These are phyloP conservation scores for Varroa destructor DNA, from an alignment of 1,140 invertebrate genomes.

Conservation along the genomic window DNA sequence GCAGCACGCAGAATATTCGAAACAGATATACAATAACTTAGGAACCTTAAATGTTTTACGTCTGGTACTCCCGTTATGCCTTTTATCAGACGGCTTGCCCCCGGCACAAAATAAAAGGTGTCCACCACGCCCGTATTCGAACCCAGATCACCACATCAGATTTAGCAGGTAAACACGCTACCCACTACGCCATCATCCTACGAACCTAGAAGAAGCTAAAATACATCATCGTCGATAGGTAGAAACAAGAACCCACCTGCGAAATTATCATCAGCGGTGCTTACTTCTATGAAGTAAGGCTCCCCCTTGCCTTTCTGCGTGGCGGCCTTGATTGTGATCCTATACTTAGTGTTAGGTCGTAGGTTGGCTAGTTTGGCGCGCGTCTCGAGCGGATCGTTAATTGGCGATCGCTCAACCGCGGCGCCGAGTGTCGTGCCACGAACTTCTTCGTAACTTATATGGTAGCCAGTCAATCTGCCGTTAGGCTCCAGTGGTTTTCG, in stretches of 20 bases:
- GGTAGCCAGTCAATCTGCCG: conserved; percentile 79
- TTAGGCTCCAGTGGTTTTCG: conserved; percentile 81
- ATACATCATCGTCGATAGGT: too few relatives aligned
- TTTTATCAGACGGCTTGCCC: background rate
- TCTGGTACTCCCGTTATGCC: too few relatives aligned
- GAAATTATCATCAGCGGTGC: conserved; percentile 32
- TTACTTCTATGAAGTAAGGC: conserved; percentile 37
- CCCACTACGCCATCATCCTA: conserved; percentile 30
- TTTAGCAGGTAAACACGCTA: conserved; percentile 28
- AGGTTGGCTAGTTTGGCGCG: conserved; percentile 69
- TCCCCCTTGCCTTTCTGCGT: conserved; percentile 68
- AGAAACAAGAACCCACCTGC: background rate
- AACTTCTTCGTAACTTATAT: conserved; percentile 67
- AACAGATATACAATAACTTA: too few relatives aligned
- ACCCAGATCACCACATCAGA: too few relatives aligned
- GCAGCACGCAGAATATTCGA: background rate
- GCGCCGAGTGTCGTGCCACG: conserved; percentile 45
- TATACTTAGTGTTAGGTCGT: conserved; percentile 69
- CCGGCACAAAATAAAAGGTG: background rate
- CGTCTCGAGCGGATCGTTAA: conserved; percentile 58
- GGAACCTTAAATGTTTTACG: too few relatives aligned
- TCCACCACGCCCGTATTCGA: too few relatives aligned
- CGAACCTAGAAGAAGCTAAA: too few relatives aligned
- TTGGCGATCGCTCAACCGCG: conserved; percentile 56
- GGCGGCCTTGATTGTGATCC: conserved; percentile 62